phyloP scores from a whole-genome alignment of 2,113 vertebrate genomes.

The Sebastes fasciatus region DNA sequence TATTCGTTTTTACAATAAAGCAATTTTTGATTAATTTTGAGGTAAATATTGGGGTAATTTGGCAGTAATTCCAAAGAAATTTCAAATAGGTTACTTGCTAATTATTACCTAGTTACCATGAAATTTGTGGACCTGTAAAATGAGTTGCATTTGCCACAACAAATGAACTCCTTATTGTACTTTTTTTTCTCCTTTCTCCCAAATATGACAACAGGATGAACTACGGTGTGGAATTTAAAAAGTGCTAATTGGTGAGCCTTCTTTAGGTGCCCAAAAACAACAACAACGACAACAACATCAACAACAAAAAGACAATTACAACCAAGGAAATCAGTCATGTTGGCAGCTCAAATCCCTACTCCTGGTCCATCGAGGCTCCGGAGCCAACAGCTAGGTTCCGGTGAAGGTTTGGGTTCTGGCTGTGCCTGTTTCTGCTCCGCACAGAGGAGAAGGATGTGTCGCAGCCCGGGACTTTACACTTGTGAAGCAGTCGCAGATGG shows the following conservation, averaged over 20 bases:
- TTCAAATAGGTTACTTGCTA: too few species aligned
- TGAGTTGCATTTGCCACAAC: neutral
- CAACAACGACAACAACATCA: slow-evolving; percentile 30
- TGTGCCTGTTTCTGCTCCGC: slow-evolving; percentile 95
- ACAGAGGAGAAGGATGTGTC: slow-evolving; percentile 96
- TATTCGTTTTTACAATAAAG: too few species aligned
- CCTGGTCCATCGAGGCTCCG: slow-evolving; percentile 59
- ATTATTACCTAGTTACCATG: too few species aligned
- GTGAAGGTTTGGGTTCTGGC: slow-evolving; percentile 98
- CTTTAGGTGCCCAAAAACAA: slow-evolving; percentile 34
- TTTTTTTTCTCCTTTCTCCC: neutral
- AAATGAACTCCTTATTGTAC: slow-evolving; percentile 12
- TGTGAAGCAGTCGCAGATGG: slow-evolving; percentile 95
- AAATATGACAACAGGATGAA: slow-evolving; percentile 16
- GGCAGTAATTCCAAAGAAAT: too few species aligned
- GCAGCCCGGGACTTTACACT: slow-evolving; percentile 95
- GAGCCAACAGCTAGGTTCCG: slow-evolving; percentile 85
- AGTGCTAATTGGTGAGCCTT: slow-evolving; percentile 70
- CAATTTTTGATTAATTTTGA: too few species aligned
- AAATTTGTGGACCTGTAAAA: too few species aligned
- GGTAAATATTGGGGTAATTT: too few species aligned
- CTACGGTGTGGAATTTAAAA: slow-evolving; percentile 51
- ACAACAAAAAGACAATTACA: slow-evolving; percentile 37
- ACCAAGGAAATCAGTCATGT: slow-evolving; percentile 34
- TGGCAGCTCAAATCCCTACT: slow-evolving; percentile 61